phyloP scores from a whole-genome alignment of 1,140 invertebrate genomes.

The Pogonomyrmex californicus region DNA sequence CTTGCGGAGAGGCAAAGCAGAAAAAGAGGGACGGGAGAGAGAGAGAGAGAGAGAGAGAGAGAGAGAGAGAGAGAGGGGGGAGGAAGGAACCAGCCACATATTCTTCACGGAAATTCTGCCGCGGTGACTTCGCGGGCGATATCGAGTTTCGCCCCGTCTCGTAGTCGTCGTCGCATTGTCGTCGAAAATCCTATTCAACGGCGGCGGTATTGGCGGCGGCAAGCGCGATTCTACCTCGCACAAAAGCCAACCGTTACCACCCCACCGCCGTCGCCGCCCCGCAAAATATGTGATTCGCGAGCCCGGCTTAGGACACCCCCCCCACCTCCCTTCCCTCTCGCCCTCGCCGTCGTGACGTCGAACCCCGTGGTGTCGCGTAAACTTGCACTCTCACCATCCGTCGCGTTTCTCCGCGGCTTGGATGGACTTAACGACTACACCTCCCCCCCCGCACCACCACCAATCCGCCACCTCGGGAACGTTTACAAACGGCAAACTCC shows the following conservation, averaged over 20 bases:
- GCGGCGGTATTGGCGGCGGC: not conserved
- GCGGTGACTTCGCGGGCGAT: constrained; percentile 53
- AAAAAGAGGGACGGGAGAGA: not conserved
- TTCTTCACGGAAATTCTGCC: constrained; percentile 52
- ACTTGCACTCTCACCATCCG: constrained; percentile 58
- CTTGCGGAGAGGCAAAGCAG: not conserved
- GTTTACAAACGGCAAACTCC: not conserved
- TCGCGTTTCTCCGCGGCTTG: constrained; percentile 24
- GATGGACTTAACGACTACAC: constrained; percentile 38
- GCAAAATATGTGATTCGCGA: constrained; percentile 60
- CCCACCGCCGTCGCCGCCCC: not conserved
- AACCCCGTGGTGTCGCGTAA: constrained; percentile 42
- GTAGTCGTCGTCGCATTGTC: constrained; percentile 48
- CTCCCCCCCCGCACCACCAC: too few relatives aligned
- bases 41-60: not conserved
- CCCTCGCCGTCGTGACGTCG: constrained; percentile 23
- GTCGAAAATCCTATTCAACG: constrained; percentile 58
- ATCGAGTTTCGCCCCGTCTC: constrained; percentile 50
- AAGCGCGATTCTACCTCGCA: constrained; percentile 51
- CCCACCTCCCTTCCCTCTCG: too few relatives aligned
- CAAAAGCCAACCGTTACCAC: constrained; percentile 41
- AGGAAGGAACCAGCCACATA: constrained; percentile 22
- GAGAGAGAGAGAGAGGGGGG: not conserved
- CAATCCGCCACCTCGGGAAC: not conserved
- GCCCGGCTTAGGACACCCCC: constrained; percentile 52